Evolutionary conservation across 1,140 invertebrate species (phyloP).

Genomic region (Lineus longissimus): DNA sequence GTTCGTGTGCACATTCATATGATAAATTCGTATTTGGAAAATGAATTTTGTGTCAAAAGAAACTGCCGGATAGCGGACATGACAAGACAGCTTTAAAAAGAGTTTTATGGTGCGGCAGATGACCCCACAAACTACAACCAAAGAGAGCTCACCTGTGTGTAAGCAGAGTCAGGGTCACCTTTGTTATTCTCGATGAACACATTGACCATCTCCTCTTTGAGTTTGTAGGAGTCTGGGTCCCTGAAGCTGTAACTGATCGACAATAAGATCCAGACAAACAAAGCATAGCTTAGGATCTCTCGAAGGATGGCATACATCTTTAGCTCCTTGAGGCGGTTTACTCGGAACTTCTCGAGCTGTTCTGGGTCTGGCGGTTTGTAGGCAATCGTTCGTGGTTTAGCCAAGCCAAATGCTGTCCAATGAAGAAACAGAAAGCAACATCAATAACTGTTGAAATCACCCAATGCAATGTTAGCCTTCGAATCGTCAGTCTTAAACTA

Average conservation of each 20-base stretch:
- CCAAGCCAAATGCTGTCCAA: slow-evolving; percentile 29
- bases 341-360: slow-evolving; percentile 48
- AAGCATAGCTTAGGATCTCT: slow-evolving; percentile 55
- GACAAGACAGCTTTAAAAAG: no score
- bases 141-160: neutral
- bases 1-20: no score
- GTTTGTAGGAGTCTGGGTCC: slow-evolving; percentile 49
- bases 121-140: no score
- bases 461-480: no score
- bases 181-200: slow-evolving; percentile 46
- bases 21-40: no score
- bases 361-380: slow-evolving; percentile 50
- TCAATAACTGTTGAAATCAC: no score
- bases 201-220: slow-evolving; percentile 53
- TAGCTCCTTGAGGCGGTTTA: slow-evolving; percentile 53
- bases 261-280: slow-evolving; percentile 57
- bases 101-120: no score
- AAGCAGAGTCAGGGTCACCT: neutral
- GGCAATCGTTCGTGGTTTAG: slow-evolving; percentile 31
- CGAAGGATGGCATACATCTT: slow-evolving; percentile 55
- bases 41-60: no score
- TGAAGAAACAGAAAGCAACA: no score
- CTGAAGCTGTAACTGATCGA: slow-evolving; percentile 55
- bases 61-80: no score
- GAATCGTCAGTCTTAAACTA: no score